Evolutionary conservation across 2,113 vertebrate species (phyloP), one percentile per base, ranked within the genome.

Genomic region (Loxodonta africana): DNA sequence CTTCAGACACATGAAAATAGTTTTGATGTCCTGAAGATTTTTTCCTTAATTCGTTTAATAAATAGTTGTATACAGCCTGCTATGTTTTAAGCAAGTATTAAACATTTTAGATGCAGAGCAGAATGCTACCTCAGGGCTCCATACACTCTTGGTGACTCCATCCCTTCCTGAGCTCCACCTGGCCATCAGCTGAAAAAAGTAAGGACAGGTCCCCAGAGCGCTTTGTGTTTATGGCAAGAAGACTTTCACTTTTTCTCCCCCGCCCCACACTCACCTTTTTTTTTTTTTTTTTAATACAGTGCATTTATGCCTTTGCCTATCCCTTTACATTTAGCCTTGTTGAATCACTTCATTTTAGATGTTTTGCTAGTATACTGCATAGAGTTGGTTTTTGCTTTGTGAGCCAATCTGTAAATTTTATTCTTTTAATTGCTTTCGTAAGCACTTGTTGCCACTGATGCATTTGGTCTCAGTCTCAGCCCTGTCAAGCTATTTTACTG

Each of bases 1-100:
- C 33, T 82, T 94, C 53, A 94, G 15, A 83, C 57, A 48, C 83
- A 88, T 94, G 41, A 82, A 88, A 94, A 51, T 33, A 91, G 81
- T 23, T 69, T 85, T 90, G 25, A 90, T 90, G 21, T 84, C 91
- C 80, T 84, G n/a, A 90, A 48, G 41, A 63, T 53, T 23, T 48
- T 84, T 80, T 69, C 57, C 33, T 46, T 77, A 77, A 78, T 85
- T 91, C 78, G 28, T 88, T 92, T 67, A 91, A 48, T 25, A 86
- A 44, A 26, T 90, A 86, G 83, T 80, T 84, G 11, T 71, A 28
- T 78, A 60, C 17, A n/a, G 23, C 14, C 30, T 76, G 46, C n/a
- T 67, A 10, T 37, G 51, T 69, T 26, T 65, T 90, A 85, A 62
- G 37, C 48, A 91, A 71, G 37, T 46, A n/a, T 82, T 85, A 85